A percentile compares a stretch with the other conserved stretches of the same genome.
Evolutionary conservation across 2,797 vertebrate genomes (phyloP).

Genomic region (Thaleichthys pacificus): DNA sequence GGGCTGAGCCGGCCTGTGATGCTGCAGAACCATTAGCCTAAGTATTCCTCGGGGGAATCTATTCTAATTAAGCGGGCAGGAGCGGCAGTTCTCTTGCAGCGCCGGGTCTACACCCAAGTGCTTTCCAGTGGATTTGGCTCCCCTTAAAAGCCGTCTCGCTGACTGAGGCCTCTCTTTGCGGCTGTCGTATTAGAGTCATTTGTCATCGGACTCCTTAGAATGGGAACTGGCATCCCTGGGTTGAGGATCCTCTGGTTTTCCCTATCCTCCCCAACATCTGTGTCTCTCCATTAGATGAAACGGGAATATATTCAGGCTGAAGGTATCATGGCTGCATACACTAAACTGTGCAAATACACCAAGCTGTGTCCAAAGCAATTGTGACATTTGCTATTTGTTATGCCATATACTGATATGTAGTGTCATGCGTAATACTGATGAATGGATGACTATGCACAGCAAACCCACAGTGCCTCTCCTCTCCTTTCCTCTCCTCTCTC

Average conservation of each 20-base stretch:
- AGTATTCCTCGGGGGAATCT: conserved; percentile 60
- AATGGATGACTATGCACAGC: conserved; percentile 7
- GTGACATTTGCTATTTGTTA: too few relatives aligned
- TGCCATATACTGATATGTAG: not conserved
- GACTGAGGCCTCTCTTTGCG: conserved; percentile 49
- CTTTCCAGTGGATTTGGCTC: conserved; percentile 62
- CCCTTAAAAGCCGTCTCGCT: conserved; percentile 36
- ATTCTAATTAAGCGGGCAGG: conserved; percentile 68
- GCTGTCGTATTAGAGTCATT: conserved; percentile 43
- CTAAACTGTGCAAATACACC: too few relatives aligned
- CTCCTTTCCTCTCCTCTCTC: too few relatives aligned
- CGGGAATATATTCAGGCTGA: not conserved
- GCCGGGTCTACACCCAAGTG: conserved; percentile 60
- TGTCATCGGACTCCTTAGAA: conserved; percentile 51
- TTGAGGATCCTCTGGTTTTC: conserved; percentile 53
- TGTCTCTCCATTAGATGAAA: conserved; percentile 13
- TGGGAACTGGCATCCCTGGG: conserved; percentile 36
- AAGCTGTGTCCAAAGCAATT: too few relatives aligned
- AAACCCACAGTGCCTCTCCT: not conserved
- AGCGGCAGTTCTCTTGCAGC: conserved; percentile 54
- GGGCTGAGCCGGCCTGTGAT: conserved; percentile 31
- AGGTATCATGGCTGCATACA: too few relatives aligned
- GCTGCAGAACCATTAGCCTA: conserved; percentile 53
- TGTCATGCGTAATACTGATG: conserved; percentile 11
- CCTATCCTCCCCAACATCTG: conserved; percentile 49